Evolutionary conservation across 2,888 invertebrate genomes (phyloP).

Genomic region (Amorpha juglandis): DNA sequence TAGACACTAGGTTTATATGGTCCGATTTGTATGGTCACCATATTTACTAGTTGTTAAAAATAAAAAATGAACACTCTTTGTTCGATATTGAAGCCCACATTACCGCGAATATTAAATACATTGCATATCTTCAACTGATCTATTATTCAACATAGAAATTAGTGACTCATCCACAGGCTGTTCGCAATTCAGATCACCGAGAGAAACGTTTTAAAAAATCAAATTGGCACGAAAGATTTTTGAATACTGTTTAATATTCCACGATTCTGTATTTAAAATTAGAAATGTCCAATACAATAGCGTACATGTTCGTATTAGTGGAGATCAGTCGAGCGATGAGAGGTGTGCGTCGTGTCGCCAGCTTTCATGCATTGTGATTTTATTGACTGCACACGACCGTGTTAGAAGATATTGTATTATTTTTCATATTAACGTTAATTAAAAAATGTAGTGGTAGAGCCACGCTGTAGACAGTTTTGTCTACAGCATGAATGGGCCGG

Average conservation of each 20-base stretch:
- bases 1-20: no score
- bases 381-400: background rate
- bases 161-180: background rate
- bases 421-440: no score
- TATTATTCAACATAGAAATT: background rate
- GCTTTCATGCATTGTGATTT: slow-evolving; percentile 16
- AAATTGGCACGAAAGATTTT: slow-evolving; percentile 5
- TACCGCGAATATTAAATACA: no score
- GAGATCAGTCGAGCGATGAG: slow-evolving; percentile 45
- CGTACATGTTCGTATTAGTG: slow-evolving; percentile 46
- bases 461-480: no score
- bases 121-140: background rate
- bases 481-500: no score
- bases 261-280: slow-evolving; percentile 40
- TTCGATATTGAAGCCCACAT: no score
- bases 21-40: no score
- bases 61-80: no score
- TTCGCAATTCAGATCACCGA: background rate
- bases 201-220: slow-evolving; percentile 11
- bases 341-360: slow-evolving; percentile 39
- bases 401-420: background rate
- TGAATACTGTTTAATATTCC: slow-evolving; percentile 37
- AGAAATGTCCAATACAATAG: slow-evolving; percentile 39
- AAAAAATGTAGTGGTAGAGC: no score
- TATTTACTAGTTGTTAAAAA: no score